These are phyloP conservation scores for Podabrus alpinus DNA, from an alignment of 2,888 invertebrate genomes.

Conservation along the genomic window DNA sequence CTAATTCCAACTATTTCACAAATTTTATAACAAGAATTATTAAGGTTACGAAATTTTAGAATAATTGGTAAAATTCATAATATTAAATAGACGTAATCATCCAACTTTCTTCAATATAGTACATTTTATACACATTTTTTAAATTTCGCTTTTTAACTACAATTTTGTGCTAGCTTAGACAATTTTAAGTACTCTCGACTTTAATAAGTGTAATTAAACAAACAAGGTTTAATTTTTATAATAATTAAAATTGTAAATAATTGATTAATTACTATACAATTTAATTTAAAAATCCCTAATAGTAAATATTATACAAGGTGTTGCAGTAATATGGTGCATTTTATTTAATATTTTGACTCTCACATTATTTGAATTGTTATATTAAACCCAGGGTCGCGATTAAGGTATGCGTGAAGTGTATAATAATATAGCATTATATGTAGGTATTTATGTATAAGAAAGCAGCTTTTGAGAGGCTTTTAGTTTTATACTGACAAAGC, in stretches of 20 bases:
- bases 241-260: background rate
- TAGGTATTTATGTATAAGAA: too few relatives aligned
- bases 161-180: background rate
- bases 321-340: background rate
- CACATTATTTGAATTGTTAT: background rate
- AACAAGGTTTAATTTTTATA: background rate
- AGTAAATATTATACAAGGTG: background rate
- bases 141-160: background rate
- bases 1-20: background rate
- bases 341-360: background rate
- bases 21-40: background rate
- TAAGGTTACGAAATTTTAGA: background rate
- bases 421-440: too few relatives aligned
- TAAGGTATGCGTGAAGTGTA: background rate
- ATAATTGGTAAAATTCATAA: background rate
- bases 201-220: background rate
- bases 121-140: conserved; percentile 1
- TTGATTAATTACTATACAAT: background rate
- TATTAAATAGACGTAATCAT: background rate
- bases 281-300: background rate
- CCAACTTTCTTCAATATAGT: background rate
- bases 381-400: background rate
- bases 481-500: background rate
- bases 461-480: background rate
- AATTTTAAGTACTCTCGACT: conserved; percentile 1